Base-by-base conservation (phyloP, 2,797 vertebrate genomes). In the Pygocentrus nattereri region DNA sequence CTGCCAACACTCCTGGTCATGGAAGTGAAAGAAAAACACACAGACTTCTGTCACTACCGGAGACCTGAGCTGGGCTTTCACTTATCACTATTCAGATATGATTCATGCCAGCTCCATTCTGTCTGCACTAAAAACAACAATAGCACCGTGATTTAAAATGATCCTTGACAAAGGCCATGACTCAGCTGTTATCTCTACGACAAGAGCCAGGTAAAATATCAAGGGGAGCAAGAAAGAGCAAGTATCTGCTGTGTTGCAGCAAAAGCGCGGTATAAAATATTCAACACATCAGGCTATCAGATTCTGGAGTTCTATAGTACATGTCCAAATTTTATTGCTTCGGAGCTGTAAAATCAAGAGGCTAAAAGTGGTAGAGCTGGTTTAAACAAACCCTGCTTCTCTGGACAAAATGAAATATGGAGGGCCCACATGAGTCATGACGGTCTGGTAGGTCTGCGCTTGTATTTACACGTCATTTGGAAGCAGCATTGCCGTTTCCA, bases 381-480 rank as follows among this genome's bases (percentile, higher is more conserved):
- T 27, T 23, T 44, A 59, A 56, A 68, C 68, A 74, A 2, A 65
- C 62, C 61, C 34, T 74, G 69, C 81, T 82, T 73, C 64, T 79
- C 65, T 82, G 38, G 68, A 79, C 61, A 80, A 82, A 78, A 82
- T 80, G 58, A 86, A 80, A 80, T 67, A 74, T 72, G 31, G 76
- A 34, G 52, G 38, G 50, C 27, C 78, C 41, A n/a, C 54, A 30
- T 70, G 74, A 84, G 64, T 84, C 71, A 86, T 61, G 69, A 56
- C 38, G 23, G 50, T 73, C 64, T 49, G 49, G 41, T 12, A 56
- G 72, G 61, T 59, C 50, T 64, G 64, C n/a, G 12, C n/a, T 27
- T 81, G 65, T 62, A 70, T 76, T 71, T 70, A n/a, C 30, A 49
- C 19, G 25, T 44, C 21, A 31, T 67, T 68, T 74, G 41, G 23